Conservation (phyloP, 2,113 vertebrate species). For the Turdus rufiventris region DNA sequence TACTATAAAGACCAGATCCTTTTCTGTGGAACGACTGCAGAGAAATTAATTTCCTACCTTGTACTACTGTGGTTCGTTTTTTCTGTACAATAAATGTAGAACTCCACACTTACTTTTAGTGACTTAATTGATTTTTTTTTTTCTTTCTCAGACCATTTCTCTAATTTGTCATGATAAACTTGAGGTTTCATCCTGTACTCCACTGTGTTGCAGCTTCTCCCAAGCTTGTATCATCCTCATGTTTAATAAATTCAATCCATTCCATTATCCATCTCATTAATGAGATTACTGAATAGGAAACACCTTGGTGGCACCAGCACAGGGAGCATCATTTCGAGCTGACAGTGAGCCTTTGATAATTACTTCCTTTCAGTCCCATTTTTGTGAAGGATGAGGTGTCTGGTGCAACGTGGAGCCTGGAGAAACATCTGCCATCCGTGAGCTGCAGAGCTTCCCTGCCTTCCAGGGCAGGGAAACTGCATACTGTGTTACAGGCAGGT, state of each 20-base stretch:
- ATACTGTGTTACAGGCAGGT: neutral
- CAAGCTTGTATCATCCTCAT: neutral
- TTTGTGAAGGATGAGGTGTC: neutral
- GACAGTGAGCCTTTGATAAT: neutral
- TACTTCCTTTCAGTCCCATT: neutral
- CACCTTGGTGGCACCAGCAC: neutral
- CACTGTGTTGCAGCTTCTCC: neutral
- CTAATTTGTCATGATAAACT: slow-evolving; percentile 29
- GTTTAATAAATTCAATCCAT: slow-evolving; percentile 26
- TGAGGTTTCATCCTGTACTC: slow-evolving; percentile 2
- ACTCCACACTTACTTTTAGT: neutral
- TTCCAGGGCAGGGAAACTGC: neutral
- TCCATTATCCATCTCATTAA: slow-evolving; percentile 29
- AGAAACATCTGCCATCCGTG: neutral
- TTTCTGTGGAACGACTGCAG: neutral
- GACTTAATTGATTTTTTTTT: neutral
- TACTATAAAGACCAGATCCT: neutral
- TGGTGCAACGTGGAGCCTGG: neutral
- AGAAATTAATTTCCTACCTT: neutral
- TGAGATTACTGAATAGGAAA: slow-evolving; percentile 22
- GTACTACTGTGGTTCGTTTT: neutral
- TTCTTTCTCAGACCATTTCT: neutral
- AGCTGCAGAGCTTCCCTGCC: neutral
- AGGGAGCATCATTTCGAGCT: neutral
- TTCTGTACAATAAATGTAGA: neutral